A percentile compares a stretch with the other conserved stretches of the same genome.
phyloP scores from a whole-genome alignment of 2,888 invertebrate species.

The Patella ulyssiponensis region DNA sequence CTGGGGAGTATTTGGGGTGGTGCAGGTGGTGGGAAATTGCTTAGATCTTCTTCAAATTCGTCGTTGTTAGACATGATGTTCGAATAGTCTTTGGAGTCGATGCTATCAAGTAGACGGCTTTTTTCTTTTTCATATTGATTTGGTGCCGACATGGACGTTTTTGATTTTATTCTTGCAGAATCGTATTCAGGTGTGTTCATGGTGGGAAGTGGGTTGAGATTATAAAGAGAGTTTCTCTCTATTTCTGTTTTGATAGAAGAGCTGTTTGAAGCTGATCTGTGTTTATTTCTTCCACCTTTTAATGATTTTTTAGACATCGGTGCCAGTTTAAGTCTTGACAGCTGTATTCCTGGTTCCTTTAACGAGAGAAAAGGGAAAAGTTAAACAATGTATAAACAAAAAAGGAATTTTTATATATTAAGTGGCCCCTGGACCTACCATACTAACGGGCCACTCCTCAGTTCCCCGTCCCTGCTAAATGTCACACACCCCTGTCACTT shows the following conservation, averaged over 20 bases:
- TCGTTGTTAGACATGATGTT: constrained; percentile 42
- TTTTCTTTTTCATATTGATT: not conserved
- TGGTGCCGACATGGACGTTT: not conserved
- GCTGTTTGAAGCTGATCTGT: constrained; percentile 10
- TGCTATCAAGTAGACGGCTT: not conserved
- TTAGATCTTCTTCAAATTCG: constrained; percentile 57
- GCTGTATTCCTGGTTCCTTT: constrained; percentile 9
- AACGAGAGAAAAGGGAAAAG: not conserved
- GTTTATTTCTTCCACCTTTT: constrained; percentile 7
- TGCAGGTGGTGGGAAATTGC: constrained; percentile 50
- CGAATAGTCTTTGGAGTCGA: constrained; percentile 43
- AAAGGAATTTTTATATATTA: too few species aligned
- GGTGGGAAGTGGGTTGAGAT: not conserved
- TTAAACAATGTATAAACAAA: too few species aligned
- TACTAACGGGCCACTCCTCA: too few species aligned
- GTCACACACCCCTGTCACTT: not conserved
- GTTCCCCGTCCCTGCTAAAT: not conserved
- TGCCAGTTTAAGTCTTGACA: constrained; percentile 15
- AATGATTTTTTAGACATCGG: constrained; percentile 11
- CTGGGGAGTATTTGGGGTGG: constrained; percentile 53
- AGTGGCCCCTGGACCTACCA: too few species aligned
- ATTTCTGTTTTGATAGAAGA: constrained; percentile 6
- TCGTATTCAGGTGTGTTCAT: not conserved
- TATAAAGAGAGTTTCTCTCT: too few species aligned
- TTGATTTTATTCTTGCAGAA: not conserved